Conservation (phyloP, 1,140 invertebrate genomes). For the Leptopilina clavipes region DNA sequence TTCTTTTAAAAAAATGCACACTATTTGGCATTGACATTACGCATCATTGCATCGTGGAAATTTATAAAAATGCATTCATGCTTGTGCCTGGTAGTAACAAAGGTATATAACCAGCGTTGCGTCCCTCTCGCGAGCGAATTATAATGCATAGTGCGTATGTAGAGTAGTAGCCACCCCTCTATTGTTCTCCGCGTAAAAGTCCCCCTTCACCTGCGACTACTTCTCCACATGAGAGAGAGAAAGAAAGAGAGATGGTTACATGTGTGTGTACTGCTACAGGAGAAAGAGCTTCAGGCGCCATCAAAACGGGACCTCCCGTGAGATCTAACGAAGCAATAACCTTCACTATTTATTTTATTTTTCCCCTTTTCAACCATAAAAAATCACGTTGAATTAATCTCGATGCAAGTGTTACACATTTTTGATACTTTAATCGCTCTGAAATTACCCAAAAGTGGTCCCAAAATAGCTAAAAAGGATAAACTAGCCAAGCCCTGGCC, state of each 20-base stretch:
- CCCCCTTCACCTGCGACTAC: conserved; percentile 61
- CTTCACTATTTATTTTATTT: conserved; percentile 35
- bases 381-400: too few relatives aligned
- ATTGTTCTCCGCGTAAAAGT: conserved; percentile 64
- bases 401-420: too few relatives aligned
- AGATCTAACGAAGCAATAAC: conserved; percentile 59
- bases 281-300: conserved; percentile 49
- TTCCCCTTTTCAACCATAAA: too few relatives aligned
- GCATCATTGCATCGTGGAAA: not conserved
- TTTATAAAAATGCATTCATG: conserved; percentile 5
- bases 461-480: too few relatives aligned
- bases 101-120: conserved; percentile 36
- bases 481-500: too few relatives aligned
- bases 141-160: conserved; percentile 71
- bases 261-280: conserved; percentile 2
- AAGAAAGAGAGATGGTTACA: too few relatives aligned
- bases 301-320: conserved; percentile 59
- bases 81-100: not conserved
- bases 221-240: conserved; percentile 37
- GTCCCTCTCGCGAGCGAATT: conserved; percentile 50
- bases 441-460: too few relatives aligned
- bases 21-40: not conserved
- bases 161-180: conserved; percentile 62
- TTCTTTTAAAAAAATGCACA: not conserved
- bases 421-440: too few relatives aligned